These are phyloP conservation scores for Drosophila mettleri DNA, from an alignment of 2,888 invertebrate genomes.

Conservation along the genomic window DNA sequence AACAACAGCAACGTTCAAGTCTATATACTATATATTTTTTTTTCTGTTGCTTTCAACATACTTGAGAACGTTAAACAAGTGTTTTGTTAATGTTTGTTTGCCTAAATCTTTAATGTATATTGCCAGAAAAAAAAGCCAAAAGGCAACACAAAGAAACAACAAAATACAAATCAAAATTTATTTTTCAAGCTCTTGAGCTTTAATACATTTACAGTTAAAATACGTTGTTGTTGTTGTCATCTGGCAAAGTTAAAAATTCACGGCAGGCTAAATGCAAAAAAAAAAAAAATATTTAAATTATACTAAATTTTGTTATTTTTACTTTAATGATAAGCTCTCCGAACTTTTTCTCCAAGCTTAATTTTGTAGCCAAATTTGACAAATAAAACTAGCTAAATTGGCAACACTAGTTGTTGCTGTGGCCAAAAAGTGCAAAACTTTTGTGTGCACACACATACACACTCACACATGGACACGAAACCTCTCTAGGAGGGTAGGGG, in stretches of 20 bases:
- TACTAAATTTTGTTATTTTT: not conserved
- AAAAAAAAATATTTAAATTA: not conserved
- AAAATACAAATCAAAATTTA: slow-evolving; percentile 48
- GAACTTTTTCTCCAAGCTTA: not conserved
- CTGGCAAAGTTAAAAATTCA: not conserved
- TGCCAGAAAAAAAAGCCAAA: slow-evolving; percentile 27
- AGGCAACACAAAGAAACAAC: slow-evolving; percentile 34
- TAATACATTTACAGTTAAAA: slow-evolving; percentile 26
- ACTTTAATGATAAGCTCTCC: not conserved
- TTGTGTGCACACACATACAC: slow-evolving; percentile 27
- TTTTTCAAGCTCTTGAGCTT: slow-evolving; percentile 59
- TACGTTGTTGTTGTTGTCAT: slow-evolving; percentile 20
- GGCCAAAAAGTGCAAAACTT: slow-evolving; percentile 48
- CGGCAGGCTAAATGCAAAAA: not conserved
- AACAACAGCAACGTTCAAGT: slow-evolving; percentile 8
- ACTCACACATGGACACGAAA: not conserved
- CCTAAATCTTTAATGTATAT: slow-evolving; percentile 70
- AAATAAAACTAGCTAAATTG: slow-evolving; percentile 1
- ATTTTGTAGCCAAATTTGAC: not conserved
- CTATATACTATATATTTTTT: slow-evolving; percentile 20
- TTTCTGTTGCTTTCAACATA: slow-evolving; percentile 58
- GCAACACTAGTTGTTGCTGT: slow-evolving; percentile 29
- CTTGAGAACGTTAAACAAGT: slow-evolving; percentile 78
- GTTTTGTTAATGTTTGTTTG: slow-evolving; percentile 79
- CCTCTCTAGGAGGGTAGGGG: not conserved